phyloP scores from a whole-genome alignment of 2,888 invertebrate genomes.

The Xestia c-nigrum region DNA sequence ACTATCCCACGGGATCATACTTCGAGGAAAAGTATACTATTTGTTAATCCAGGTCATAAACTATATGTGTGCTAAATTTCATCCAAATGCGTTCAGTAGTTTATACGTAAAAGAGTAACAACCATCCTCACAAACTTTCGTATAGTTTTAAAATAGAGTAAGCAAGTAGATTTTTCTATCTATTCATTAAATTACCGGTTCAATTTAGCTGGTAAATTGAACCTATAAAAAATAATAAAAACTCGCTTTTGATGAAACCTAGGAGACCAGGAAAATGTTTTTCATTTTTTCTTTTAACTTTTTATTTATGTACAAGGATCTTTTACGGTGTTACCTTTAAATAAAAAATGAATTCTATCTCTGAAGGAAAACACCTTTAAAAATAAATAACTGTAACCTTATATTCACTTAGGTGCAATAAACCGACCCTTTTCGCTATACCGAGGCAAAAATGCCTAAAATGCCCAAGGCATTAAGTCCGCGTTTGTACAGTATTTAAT shows the following conservation, averaged over 20 bases:
- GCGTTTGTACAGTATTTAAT: too few relatives aligned
- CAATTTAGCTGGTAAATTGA: background rate
- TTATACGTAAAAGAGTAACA: too few relatives aligned
- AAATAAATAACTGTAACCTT: slow-evolving; percentile 11
- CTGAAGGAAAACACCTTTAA: background rate
- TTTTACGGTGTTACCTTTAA: background rate
- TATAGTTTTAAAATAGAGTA: too few relatives aligned
- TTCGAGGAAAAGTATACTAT: too few relatives aligned
- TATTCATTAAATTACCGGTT: background rate
- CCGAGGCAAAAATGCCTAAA: background rate
- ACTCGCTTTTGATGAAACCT: background rate
- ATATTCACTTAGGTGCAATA: slow-evolving; percentile 17
- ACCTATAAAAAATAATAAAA: background rate
- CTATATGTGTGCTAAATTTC: too few relatives aligned
- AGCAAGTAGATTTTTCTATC: background rate
- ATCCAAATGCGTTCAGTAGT: too few relatives aligned
- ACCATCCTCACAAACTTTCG: too few relatives aligned
- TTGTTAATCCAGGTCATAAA: too few relatives aligned
- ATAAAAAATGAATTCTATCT: background rate
- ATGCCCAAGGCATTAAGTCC: too few relatives aligned
- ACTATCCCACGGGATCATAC: too few relatives aligned
- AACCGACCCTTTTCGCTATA: slow-evolving; percentile 19
- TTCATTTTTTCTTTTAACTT: background rate
- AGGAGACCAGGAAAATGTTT: background rate
- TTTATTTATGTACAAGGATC: background rate